Evolutionary conservation across 2,888 invertebrate species (phyloP).

Genomic region (Paralinhomoeus sp.): DNA sequence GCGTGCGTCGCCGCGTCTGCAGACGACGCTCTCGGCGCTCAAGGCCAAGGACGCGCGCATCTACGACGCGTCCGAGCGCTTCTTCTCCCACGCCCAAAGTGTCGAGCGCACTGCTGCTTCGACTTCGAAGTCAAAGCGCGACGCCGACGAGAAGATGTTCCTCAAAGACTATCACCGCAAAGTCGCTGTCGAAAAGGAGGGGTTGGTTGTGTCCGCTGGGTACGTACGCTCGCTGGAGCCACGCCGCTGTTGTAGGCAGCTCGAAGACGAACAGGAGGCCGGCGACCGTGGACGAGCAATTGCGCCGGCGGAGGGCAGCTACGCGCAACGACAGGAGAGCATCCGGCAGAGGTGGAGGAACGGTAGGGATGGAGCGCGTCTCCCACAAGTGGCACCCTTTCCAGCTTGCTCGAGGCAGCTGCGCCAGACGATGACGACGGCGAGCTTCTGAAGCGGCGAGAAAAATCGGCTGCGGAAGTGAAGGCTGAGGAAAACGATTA

Average conservation of each 20-base stretch:
- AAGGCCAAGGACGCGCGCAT: slow-evolving; percentile 71
- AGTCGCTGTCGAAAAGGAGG: slow-evolving; percentile 45
- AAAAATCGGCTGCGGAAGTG: slow-evolving; percentile 23
- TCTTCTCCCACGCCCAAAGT: slow-evolving; percentile 39
- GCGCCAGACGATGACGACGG: slow-evolving; percentile 29
- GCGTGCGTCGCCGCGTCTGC: too few relatives aligned
- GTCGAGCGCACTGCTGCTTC: too few relatives aligned
- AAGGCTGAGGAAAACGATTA: slow-evolving; percentile 38
- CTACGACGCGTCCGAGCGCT: slow-evolving; percentile 50
- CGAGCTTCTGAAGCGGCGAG: slow-evolving; percentile 25
- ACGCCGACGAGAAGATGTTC: slow-evolving; percentile 30
- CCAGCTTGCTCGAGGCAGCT: slow-evolving; percentile 6
- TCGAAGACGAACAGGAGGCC: slow-evolving; percentile 14
- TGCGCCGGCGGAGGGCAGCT: slow-evolving; percentile 8
- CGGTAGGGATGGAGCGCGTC: neutral
- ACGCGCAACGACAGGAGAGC: slow-evolving; percentile 35
- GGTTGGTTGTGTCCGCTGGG: slow-evolving; percentile 24
- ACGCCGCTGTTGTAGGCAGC: too few relatives aligned
- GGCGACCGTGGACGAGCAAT: too few relatives aligned
- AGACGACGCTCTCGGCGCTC: slow-evolving; percentile 43
- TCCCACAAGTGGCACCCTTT: neutral
- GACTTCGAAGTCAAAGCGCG: neutral
- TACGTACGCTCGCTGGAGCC: too few relatives aligned
- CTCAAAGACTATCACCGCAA: slow-evolving; percentile 57
- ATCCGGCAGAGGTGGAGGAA: slow-evolving; percentile 41